These are phyloP conservation scores for Cetonia aurata DNA, from an alignment of 2,888 invertebrate species.

Conservation along the genomic window DNA sequence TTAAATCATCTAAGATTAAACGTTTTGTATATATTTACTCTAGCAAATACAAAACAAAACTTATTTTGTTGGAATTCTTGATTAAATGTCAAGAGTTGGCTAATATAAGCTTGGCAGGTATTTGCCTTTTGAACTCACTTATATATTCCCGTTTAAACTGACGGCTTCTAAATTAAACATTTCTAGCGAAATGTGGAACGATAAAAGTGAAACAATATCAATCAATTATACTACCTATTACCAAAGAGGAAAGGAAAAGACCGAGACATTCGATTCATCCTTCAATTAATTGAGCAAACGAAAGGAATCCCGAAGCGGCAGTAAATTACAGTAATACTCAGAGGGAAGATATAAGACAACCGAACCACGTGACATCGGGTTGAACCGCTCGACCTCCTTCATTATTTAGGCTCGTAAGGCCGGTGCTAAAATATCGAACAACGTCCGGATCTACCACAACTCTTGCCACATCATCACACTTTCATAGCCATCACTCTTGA, in stretches of 20 bases:
- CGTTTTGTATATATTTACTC: too few relatives aligned
- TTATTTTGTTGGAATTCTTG: too few relatives aligned
- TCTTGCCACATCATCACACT: conserved; percentile 50
- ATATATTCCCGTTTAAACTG: too few relatives aligned
- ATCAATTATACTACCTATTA: too few relatives aligned
- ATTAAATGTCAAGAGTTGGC: too few relatives aligned
- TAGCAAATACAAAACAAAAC: too few relatives aligned
- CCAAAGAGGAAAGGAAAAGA: background rate
- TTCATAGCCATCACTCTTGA: conserved; percentile 50
- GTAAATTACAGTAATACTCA: conserved; percentile 39
- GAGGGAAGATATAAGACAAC: conserved; percentile 44
- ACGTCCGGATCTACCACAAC: conserved; percentile 36
- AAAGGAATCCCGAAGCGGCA: conserved; percentile 28
- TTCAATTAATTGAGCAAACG: conserved; percentile 33
- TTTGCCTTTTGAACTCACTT: too few relatives aligned
- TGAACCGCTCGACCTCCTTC: conserved; percentile 47
- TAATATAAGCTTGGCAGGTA: too few relatives aligned
- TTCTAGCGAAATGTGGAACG: too few relatives aligned
- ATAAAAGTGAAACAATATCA: too few relatives aligned
- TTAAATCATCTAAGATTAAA: too few relatives aligned
- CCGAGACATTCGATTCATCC: conserved; percentile 1
- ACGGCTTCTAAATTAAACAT: too few relatives aligned
- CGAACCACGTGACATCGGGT: conserved; percentile 47
- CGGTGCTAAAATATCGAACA: conserved; percentile 37
- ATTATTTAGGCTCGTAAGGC: conserved; percentile 47